phyloP scores from a whole-genome alignment of 2,113 vertebrate species.

The Strigops habroptila region DNA sequence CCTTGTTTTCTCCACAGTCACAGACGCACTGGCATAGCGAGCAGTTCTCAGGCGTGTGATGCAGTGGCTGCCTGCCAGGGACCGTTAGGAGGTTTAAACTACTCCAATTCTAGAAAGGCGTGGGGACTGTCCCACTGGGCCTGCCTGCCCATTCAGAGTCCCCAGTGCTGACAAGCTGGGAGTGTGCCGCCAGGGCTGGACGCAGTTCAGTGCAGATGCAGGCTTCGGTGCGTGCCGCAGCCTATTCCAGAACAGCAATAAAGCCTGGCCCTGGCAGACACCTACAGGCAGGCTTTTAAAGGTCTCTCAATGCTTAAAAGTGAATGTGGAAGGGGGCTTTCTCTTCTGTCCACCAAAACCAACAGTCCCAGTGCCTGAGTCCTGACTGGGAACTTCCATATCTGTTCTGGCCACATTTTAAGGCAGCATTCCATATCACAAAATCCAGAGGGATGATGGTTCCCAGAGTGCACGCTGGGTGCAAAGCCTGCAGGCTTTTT shows the following conservation, averaged over 20 bases:
- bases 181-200: neutral
- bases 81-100: neutral
- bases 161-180: fast-evolving
- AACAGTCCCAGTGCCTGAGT: neutral
- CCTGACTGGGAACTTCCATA: neutral
- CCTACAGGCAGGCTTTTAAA: neutral
- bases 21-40: fast-evolving
- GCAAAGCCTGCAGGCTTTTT: neutral
- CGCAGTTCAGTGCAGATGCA: fast-evolving
- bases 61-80: neutral
- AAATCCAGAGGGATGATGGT: neutral
- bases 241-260: neutral
- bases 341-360: neutral
- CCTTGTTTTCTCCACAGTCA: neutral
- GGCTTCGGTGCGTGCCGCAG: neutral
- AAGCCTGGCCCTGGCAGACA: neutral
- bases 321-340: neutral
- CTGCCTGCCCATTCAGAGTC: neutral
- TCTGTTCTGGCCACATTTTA: neutral
- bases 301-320: neutral
- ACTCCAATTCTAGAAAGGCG: neutral
- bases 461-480: fast-evolving
- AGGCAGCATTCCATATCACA: neutral
- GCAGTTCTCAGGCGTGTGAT: fast-evolving
- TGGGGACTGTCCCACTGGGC: fast-evolving